Conservation (phyloP, 2,888 invertebrate genomes). For the Phaonia tiefii region DNA sequence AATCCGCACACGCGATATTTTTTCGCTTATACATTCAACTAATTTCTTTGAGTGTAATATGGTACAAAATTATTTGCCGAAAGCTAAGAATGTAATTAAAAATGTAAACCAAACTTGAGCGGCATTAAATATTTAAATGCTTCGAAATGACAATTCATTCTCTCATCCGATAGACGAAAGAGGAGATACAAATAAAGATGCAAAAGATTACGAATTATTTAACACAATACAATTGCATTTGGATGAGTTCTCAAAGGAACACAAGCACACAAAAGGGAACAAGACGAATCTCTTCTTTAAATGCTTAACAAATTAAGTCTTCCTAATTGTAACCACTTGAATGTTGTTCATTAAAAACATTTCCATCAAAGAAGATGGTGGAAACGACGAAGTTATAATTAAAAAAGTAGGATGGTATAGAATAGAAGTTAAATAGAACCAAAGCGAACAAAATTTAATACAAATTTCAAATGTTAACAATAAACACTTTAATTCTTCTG, state of each 20-base stretch:
- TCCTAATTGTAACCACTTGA: neutral
- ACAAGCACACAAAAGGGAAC: too few species aligned
- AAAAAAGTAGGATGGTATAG: too few species aligned
- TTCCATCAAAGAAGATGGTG: neutral
- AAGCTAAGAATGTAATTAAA: slow-evolving; percentile 21
- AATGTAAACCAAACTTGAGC: slow-evolving; percentile 12
- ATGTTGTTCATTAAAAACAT: neutral
- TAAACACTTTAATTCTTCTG: too few species aligned
- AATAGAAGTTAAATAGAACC: too few species aligned
- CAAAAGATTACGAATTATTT: slow-evolving; percentile 1
- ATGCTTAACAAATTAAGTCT: too few species aligned
- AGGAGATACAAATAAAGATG: slow-evolving; percentile 3
- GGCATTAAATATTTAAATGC: slow-evolving; percentile 25
- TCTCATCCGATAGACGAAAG: neutral
- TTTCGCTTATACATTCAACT: neutral
- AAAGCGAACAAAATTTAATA: too few species aligned
- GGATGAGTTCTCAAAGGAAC: too few species aligned
- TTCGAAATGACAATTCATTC: slow-evolving; percentile 9
- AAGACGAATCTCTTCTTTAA: too few species aligned
- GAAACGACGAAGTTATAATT: too few species aligned
- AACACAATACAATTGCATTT: slow-evolving; percentile 3
- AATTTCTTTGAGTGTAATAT: neutral
- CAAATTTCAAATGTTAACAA: too few species aligned
- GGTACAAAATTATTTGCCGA: neutral
- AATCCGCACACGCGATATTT: too few species aligned